Base-by-base conservation (phyloP, 1,140 invertebrate genomes). In the Sycobia sp. region DNA sequence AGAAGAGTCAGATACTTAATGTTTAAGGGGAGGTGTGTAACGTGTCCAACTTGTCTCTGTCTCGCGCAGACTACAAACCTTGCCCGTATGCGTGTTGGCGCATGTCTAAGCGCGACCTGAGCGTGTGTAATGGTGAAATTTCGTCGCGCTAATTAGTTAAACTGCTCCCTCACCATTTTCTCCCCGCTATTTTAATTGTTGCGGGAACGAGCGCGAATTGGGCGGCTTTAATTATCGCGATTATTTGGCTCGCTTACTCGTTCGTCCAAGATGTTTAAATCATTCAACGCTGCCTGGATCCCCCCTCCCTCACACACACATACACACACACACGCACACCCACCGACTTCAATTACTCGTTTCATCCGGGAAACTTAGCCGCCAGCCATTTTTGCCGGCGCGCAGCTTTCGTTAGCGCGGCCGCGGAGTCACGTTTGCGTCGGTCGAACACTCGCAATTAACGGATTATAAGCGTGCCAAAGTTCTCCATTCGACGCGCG, bases 141-240 rank as follows among this genome's bases (percentile, higher is more conserved):
- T n/a, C 34, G 16, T 5, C 23, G 29, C 72, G 67, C 73, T 76
- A 75, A 77, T 77, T 75, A 76, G 73, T 73, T 71, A 72, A 69
- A 67, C 69, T 67, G 67, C 69, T n/a, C n/a, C n/a, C n/a, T n/a
- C 73, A 32, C 5, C 29, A 32, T 66, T n/a, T n/a, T n/a, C n/a
- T 60, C 64, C 71, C 67, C 71, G 70, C 71, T 71, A 76, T 76
- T 76, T 77, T 78, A 79, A 79, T 79, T 77, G 77, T 76, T 73
- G 70, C 72, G 74, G 73, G 76, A n/a, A 2, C 25, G 47, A 71
- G 44, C 72, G 71, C 75, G 76, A 79, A 79, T 80, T 79, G 74
- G 76, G 72, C 74, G 75, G 71, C 74, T 77, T 76, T 79, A 80
- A 80, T 80, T 78, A 80, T 77, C 77, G 73, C 76, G 75, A 80